A percentile compares a stretch with the other conserved stretches of the same genome.
These are phyloP conservation scores for Exocentrus adspersus DNA, from an alignment of 2,888 invertebrate species.

Conservation along the genomic window DNA sequence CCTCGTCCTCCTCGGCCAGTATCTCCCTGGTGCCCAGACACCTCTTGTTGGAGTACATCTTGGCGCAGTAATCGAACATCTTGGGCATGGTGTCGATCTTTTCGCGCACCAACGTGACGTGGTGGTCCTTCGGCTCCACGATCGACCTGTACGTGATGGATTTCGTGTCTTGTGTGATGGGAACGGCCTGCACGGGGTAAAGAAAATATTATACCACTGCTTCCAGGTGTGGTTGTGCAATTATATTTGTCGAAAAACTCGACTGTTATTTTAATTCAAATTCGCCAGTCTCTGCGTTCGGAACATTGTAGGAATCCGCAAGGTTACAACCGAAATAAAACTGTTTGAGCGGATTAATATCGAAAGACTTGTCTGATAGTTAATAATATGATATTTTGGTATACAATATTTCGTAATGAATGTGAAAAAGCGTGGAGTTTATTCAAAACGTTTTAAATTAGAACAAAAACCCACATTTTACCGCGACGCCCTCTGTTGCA, in stretches of 20 bases:
- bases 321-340: too few relatives aligned
- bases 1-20: constrained; percentile 92
- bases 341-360: too few relatives aligned
- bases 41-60: constrained; percentile 76
- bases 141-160: constrained; percentile 80
- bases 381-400: too few relatives aligned
- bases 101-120: constrained; percentile 78
- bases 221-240: neutral
- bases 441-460: too few relatives aligned
- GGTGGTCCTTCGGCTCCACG: constrained; percentile 75
- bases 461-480: too few relatives aligned
- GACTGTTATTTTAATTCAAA: neutral
- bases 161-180: constrained; percentile 71
- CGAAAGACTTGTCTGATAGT: too few relatives aligned
- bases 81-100: constrained; percentile 85
- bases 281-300: too few relatives aligned
- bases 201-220: neutral
- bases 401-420: too few relatives aligned
- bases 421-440: too few relatives aligned
- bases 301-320: too few relatives aligned
- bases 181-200: constrained; percentile 70
- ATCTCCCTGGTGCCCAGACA: constrained; percentile 92
- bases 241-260: neutral
- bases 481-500: too few relatives aligned
- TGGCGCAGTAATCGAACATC: constrained; percentile 82